These are phyloP conservation scores for Polyodon spathula DNA, from an alignment of 2,113 vertebrate species.

Conservation along the genomic window DNA sequence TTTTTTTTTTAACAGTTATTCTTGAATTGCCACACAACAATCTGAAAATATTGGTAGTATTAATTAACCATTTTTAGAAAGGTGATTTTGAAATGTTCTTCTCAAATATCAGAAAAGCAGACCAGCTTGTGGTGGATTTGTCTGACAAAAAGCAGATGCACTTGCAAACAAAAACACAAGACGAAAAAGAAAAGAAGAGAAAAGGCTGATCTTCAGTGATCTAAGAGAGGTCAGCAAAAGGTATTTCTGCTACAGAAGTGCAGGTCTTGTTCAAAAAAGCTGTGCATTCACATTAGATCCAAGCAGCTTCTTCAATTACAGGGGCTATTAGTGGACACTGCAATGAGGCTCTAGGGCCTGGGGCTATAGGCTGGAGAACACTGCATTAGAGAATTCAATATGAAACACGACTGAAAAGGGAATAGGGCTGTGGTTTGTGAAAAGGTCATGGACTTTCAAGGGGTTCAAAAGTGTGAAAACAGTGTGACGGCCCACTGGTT, in stretches of 20 bases:
- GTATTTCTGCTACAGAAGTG: neutral
- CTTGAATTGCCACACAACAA: too few species aligned
- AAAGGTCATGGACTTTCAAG: slow-evolving; percentile 56
- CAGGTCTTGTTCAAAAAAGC: slow-evolving; percentile 12
- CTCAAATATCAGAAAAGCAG: neutral
- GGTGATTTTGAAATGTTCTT: neutral
- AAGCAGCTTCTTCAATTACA: slow-evolving; percentile 59
- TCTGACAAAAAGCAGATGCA: neutral
- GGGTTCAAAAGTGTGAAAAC: slow-evolving; percentile 58
- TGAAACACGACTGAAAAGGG: slow-evolving; percentile 57
- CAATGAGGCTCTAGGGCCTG: slow-evolving; percentile 43
- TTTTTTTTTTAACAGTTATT: too few species aligned
- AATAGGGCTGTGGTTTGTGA: slow-evolving; percentile 46
- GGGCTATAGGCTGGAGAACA: slow-evolving; percentile 42
- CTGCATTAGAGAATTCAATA: slow-evolving; percentile 55
- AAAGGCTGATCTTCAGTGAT: slow-evolving; percentile 15
- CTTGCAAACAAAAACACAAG: neutral
- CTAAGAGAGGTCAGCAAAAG: slow-evolving; percentile 28
- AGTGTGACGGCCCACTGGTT: slow-evolving; percentile 31
- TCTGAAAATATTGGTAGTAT: too few species aligned
- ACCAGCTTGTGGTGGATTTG: neutral
- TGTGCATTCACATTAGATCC: slow-evolving; percentile 41
- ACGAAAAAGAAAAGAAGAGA: neutral
- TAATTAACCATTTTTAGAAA: neutral
- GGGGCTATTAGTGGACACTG: slow-evolving; percentile 48